Conservation (phyloP, 1,140 invertebrate genomes). For the Probaryconus sp. region DNA sequence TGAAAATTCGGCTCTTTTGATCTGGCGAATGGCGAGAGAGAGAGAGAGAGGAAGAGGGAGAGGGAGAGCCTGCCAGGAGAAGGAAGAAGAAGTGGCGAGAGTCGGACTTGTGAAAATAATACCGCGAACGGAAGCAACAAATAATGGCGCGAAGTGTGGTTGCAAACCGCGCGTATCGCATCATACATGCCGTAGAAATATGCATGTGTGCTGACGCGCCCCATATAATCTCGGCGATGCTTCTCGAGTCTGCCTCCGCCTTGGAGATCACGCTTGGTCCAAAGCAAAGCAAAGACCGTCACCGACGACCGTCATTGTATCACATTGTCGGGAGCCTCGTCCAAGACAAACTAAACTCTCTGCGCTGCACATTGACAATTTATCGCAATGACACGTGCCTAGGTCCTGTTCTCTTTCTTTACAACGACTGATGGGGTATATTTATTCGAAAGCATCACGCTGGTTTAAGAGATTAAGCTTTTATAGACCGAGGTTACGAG, state of each 20-base stretch:
- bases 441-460: conserved; percentile 29
- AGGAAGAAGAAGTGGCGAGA: conserved; percentile 53
- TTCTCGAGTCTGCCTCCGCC: conserved; percentile 69
- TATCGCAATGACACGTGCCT: conserved; percentile 76
- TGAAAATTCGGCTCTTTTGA: conserved; percentile 69
- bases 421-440: conserved; percentile 23
- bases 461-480: conserved; percentile 11
- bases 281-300: conserved; percentile 63
- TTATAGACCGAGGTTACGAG: too few relatives aligned
- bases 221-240: conserved; percentile 77
- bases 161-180: conserved; percentile 74
- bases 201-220: conserved; percentile 71
- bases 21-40: conserved; percentile 33
- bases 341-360: conserved; percentile 73
- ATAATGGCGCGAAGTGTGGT: conserved; percentile 75
- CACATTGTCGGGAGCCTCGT: conserved; percentile 65
- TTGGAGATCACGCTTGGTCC: conserved; percentile 70
- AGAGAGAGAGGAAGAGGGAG: conserved; percentile 27
- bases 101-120: conserved; percentile 72
- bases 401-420: conserved; percentile 21
- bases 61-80: conserved; percentile 19
- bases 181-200: conserved; percentile 54
- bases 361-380: conserved; percentile 73
- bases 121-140: conserved; percentile 76
- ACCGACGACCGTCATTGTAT: conserved; percentile 66